Percentiles rank a stretch among this genome's conserved stretches.
Conservation (phyloP, 2,888 invertebrate species). For the Sturmia bella region DNA sequence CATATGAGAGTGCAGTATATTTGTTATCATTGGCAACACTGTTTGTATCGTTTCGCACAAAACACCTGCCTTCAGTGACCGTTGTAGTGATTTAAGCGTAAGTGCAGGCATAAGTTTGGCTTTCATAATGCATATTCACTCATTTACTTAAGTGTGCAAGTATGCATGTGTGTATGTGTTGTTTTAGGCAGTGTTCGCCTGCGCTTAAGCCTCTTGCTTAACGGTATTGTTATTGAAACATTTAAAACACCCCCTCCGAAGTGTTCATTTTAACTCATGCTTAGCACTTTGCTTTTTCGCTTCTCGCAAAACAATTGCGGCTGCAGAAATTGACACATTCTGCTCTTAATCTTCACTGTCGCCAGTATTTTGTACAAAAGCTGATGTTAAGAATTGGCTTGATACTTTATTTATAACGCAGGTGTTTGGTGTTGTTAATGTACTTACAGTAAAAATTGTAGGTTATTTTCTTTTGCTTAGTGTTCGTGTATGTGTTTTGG, state of each 20-base stretch:
- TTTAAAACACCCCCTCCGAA: slow-evolving; percentile 65
- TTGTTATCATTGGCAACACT: background rate
- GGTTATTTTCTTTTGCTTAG: no score
- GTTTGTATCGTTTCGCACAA: background rate
- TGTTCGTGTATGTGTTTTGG: no score
- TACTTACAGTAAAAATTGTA: no score
- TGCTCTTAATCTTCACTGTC: slow-evolving; percentile 2
- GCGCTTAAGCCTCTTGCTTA: slow-evolving; percentile 50
- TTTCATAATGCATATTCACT: slow-evolving; percentile 17
- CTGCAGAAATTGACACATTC: slow-evolving; percentile 36
- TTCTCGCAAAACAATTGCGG: slow-evolving; percentile 29
- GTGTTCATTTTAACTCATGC: slow-evolving; percentile 59
- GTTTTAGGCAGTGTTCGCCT: background rate
- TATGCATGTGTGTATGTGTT: no score
- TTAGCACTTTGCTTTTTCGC: slow-evolving; percentile 55
- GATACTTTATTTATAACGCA: background rate
- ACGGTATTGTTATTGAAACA: slow-evolving; percentile 51
- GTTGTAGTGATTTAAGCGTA: slow-evolving; percentile 5
- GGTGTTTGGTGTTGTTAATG: background rate
- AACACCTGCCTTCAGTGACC: slow-evolving; percentile 55
- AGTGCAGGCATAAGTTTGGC: slow-evolving; percentile 20
- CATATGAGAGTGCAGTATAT: no score
- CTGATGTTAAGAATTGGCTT: slow-evolving; percentile 3
- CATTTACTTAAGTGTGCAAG: background rate
- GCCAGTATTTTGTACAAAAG: background rate